Evolutionary conservation across 2,888 invertebrate species (phyloP).

Genomic region (Amiota mariae): DNA sequence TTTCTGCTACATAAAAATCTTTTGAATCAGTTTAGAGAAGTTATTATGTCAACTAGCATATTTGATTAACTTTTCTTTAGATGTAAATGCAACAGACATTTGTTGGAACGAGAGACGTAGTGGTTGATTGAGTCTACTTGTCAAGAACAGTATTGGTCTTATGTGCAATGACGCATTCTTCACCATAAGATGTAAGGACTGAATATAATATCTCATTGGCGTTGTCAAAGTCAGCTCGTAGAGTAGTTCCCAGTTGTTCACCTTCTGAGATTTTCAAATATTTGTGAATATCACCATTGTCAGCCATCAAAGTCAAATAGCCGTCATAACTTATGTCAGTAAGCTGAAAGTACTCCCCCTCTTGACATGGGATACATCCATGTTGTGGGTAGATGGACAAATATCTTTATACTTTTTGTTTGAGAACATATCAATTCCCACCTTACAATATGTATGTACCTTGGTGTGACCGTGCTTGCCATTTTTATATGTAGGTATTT

Average conservation of each 20-base stretch:
- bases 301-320: slow-evolving; percentile 95
- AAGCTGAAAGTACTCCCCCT: slow-evolving; percentile 97
- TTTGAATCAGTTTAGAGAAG: slow-evolving; percentile 51
- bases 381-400: slow-evolving; percentile 99
- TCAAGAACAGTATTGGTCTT: slow-evolving; percentile 96
- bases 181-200: slow-evolving; percentile 93
- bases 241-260: slow-evolving; percentile 90
- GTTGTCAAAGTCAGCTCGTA: slow-evolving; percentile 88
- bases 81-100: slow-evolving; percentile 65
- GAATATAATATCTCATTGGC: slow-evolving; percentile 95
- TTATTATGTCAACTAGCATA: slow-evolving; percentile 54
- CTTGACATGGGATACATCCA: slow-evolving; percentile 99
- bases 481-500: slow-evolving; percentile 99
- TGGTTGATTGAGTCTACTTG: slow-evolving; percentile 81
- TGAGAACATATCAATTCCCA: slow-evolving; percentile 94
- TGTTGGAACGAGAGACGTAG: slow-evolving; percentile 64
- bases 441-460: slow-evolving; percentile 96
- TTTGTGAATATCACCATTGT: slow-evolving; percentile 94
- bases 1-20: slow-evolving; percentile 54
- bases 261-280: slow-evolving; percentile 97
- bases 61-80: slow-evolving; percentile 61
- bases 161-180: slow-evolving; percentile 94
- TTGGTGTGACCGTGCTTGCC: slow-evolving; percentile 99
- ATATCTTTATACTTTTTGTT: slow-evolving; percentile 95
- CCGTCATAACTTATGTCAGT: slow-evolving; percentile 93